A percentile compares a stretch with the other conserved stretches of the same genome.
Conservation (phyloP, 2,797 vertebrate species). For the Pseudochirops cupreus region DNA sequence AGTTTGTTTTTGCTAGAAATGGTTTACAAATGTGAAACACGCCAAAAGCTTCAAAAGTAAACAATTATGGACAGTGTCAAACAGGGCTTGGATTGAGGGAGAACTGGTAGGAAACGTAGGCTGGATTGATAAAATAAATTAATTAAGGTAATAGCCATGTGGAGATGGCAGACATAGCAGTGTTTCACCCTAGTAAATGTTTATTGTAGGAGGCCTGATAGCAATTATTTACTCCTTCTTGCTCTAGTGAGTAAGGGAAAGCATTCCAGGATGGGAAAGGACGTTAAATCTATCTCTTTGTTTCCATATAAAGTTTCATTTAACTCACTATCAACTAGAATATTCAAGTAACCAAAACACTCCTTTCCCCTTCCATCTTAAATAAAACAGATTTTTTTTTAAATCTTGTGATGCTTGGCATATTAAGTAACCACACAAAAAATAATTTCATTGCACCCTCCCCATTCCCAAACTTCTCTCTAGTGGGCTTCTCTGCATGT, state of each 20-base stretch:
- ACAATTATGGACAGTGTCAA: slow-evolving; percentile 16
- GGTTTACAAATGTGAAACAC: slow-evolving; percentile 48
- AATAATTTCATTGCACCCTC: background rate
- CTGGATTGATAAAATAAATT: slow-evolving; percentile 48
- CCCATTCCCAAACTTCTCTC: slow-evolving; percentile 8
- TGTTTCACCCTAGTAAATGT: background rate
- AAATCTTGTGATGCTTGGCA: slow-evolving; percentile 38
- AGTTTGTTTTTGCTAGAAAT: slow-evolving; percentile 55
- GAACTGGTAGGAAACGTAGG: slow-evolving; percentile 30
- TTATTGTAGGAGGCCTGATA: background rate
- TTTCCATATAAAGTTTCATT: background rate
- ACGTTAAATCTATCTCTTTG: background rate
- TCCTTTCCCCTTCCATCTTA: background rate
- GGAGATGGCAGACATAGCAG: slow-evolving; percentile 44
- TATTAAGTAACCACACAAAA: slow-evolving; percentile 2
- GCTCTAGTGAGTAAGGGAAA: slow-evolving; percentile 17
- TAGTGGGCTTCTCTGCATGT: slow-evolving; percentile 2
- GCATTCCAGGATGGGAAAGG: background rate
- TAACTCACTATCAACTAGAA: slow-evolving; percentile 34
- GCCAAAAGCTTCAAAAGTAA: slow-evolving; percentile 47
- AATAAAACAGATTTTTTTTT: slow-evolving; percentile 48
- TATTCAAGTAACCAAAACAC: slow-evolving; percentile 43
- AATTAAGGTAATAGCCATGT: slow-evolving; percentile 32
- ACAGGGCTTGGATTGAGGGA: slow-evolving; percentile 22
- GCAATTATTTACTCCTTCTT: slow-evolving; percentile 7